A percentile compares a stretch with the other conserved stretches of the same genome.
Evolutionary conservation across 1,140 invertebrate genomes (phyloP).

Genomic region (Aphelinus certus): DNA sequence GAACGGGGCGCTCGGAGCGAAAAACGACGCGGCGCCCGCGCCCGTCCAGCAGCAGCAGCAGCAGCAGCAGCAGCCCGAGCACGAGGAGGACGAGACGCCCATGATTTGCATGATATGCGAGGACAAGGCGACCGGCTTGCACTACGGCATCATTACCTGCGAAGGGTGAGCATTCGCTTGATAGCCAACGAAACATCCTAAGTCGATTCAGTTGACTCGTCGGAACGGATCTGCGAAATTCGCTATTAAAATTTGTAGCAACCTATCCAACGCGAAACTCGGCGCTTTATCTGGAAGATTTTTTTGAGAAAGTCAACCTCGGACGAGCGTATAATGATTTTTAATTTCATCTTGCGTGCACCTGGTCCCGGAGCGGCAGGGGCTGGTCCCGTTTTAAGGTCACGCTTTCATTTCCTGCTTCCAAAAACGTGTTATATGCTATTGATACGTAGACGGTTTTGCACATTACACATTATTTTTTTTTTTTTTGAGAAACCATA

Average conservation of each 20-base stretch:
- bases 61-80: constrained; percentile 67
- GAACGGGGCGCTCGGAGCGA: constrained; percentile 57
- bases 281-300: constrained; percentile 8
- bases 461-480: too few species aligned
- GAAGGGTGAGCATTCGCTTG: constrained; percentile 77
- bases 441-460: too few species aligned
- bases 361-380: constrained; percentile 12
- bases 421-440: too few species aligned
- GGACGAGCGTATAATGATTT: background rate
- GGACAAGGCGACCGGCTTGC: constrained; percentile 95
- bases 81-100: constrained; percentile 89
- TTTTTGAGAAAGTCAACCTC: background rate
- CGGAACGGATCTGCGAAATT: background rate
- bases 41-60: constrained; percentile 57
- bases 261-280: too few species aligned
- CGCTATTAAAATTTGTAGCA: too few species aligned
- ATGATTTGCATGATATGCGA: constrained; percentile 99
- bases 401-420: constrained; percentile 15
- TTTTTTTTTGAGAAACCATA: too few species aligned
- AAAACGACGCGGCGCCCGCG: constrained; percentile 59
- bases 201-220: background rate
- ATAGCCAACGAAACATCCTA: background rate
- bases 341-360: constrained; percentile 22
- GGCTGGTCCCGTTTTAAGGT: constrained; percentile 28
- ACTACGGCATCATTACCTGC: constrained; percentile 97